Base-by-base conservation (phyloP, 2,888 invertebrate genomes). In the Caenorhabditis zanzibari region DNA sequence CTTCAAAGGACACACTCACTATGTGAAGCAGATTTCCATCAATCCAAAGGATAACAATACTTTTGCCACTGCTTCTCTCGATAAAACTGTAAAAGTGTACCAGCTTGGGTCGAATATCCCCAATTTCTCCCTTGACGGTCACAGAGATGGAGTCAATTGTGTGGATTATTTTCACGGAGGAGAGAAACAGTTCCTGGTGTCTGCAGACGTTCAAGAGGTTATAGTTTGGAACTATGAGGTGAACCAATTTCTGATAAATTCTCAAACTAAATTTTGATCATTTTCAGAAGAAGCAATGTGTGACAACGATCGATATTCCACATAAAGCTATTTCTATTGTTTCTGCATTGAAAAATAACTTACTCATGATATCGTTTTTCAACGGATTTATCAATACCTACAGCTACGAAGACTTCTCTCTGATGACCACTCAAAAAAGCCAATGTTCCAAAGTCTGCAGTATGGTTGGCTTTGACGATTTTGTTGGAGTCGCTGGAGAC, bases 31-130 rank as follows among this genome's bases (percentile, higher is more conserved):
- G 93, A 96, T 99, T 90, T 98, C 97, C 0, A 96, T 99, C 92
- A 99, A 99, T 93, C 99, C 99, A 0, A 99, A 99, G 93, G 99
- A 99, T 93, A 99, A 98, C 93, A 99, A 99, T 93, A 98, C 98
- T 49, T 99, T 99, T 93, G 99, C 98, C 16, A 97, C 97, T 90
- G 99, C 98, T n/a, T 98, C 98, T 56, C 94, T 99, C 52, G 99
- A 99, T 93, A 95, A 97, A 86, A 98, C 97, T 0, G 95, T 99
- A 28, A 99, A 99, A 95, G 96, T 97, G 0, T 99, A 99, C 99
- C 98, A 99, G 92, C 94, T 99, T 61, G 99, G 99, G 1, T 97
- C 98, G 0, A 95, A 96, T n/a, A 95, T 95, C 19, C 96, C 98
- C 0, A 99, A 99, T 94, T 99, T 99, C 93, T 98, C 99, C 0